Base-by-base conservation (phyloP, 2,888 invertebrate species). In the Drosophila barbarae region DNA sequence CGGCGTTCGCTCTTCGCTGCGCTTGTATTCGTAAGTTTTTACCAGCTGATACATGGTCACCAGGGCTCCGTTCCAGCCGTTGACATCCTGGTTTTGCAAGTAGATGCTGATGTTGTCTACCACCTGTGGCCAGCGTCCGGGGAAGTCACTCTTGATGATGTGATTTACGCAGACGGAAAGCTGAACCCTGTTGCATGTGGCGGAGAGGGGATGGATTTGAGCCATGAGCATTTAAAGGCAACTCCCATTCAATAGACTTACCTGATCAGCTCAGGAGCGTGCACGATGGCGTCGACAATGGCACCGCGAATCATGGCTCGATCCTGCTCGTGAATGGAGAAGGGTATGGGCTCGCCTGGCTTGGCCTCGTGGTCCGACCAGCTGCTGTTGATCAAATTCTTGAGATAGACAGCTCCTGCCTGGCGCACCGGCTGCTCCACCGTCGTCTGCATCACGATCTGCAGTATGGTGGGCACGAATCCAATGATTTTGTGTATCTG, bases 121-220 rank as follows among this genome's bases (percentile, higher is more conserved):
- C 72, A 99, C 94, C 88, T 96, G 95, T 1, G 98, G 95, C 98
- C 98, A 98, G 76, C 96, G 92, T 49, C 94, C 94, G 5, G 99
- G 99, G 88, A 98, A 99, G 89, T 99, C 99, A 88, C 94, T 93
- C 89, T 98, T 98, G 46, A 99, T 95, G 72, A 99, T 98, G 70
- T 94, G 94, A 89, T 95, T 95, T 18, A 98, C 93, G 88, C 96
- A 96, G n/a, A 97, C 94, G 80, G 96, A 95, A 53, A 99, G 91
- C 88, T 99, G 98, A 44, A 95, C 92, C 87, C 97, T 93, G 53
- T n/a, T 13, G 1, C 23, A 41, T 5, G 9, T n/a, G n/a, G 9
- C 5, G 15, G n/a, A 34, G 21, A 23, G 36, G 35, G 18, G 39
- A 39, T 10, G 5, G 42, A 21, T 18, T 39, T 32, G 3, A 39